These are phyloP conservation scores for Gymnothorax reevesii DNA, from an alignment of 2,797 vertebrate genomes.

Conservation along the genomic window DNA sequence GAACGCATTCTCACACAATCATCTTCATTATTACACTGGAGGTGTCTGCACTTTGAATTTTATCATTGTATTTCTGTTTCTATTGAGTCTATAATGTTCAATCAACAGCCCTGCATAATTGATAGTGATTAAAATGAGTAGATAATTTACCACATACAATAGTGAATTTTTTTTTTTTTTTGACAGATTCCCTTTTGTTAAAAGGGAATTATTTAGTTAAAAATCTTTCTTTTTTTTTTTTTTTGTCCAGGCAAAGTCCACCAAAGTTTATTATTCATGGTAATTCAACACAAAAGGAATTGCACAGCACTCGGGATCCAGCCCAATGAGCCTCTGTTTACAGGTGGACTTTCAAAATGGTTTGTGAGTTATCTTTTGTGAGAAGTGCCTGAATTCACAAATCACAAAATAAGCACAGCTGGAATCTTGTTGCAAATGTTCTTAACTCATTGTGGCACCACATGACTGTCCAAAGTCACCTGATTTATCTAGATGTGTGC, in stretches of 20 bases:
- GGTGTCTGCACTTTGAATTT: not conserved
- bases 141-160: not conserved
- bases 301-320: not conserved
- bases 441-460: not conserved
- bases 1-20: too few species aligned
- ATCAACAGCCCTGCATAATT: not conserved
- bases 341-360: not conserved
- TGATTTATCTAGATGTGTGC: not conserved
- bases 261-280: not conserved
- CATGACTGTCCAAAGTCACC: not conserved
- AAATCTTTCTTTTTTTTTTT: not conserved
- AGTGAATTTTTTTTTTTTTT: not conserved
- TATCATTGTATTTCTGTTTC: not conserved
- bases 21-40: not conserved
- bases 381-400: not conserved
- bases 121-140: not conserved
- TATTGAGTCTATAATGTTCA: not conserved
- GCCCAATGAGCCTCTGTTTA: not conserved
- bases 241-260: not conserved
- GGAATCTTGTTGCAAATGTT: conserved; percentile 1
- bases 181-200: not conserved
- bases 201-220: not conserved
- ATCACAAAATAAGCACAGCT: not conserved
- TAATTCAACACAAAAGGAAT: not conserved
- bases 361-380: not conserved